phyloP scores from a whole-genome alignment of 2,888 invertebrate species.

The Acanthosepion esculentum region DNA sequence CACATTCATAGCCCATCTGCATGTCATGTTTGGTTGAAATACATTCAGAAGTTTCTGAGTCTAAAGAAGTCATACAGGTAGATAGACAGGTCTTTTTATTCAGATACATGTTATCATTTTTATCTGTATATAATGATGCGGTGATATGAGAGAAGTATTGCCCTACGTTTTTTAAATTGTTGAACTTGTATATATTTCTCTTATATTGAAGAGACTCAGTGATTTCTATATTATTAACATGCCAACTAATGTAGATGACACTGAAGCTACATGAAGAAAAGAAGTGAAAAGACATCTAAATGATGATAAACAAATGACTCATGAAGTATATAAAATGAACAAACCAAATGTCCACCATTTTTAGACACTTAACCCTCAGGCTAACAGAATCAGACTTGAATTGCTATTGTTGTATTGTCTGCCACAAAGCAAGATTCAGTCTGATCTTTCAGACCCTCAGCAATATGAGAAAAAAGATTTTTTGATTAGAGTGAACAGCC shows the following conservation, averaged over 20 bases:
- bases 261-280: not conserved
- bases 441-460: not conserved
- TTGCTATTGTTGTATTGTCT: conserved; percentile 33
- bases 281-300: not conserved
- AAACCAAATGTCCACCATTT: not conserved
- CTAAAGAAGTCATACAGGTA: no score
- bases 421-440: not conserved
- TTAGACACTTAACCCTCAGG: not conserved
- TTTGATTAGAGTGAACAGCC: not conserved
- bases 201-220: not conserved
- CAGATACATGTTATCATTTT: not conserved
- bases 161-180: not conserved
- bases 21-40: no score
- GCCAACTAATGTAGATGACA: not conserved
- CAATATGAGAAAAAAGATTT: not conserved
- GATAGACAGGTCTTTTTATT: no score
- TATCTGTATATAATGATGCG: not conserved
- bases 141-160: not conserved
- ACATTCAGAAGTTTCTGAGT: no score
- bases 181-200: not conserved
- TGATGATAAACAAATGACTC: not conserved
- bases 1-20: no score
- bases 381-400: conserved; percentile 5
- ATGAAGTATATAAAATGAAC: not conserved
- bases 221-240: conserved; percentile 6